Evolutionary conservation across 1,140 invertebrate species (phyloP), one percentile per base, ranked within the genome.

Genomic region (Drosophila jambulina): DNA sequence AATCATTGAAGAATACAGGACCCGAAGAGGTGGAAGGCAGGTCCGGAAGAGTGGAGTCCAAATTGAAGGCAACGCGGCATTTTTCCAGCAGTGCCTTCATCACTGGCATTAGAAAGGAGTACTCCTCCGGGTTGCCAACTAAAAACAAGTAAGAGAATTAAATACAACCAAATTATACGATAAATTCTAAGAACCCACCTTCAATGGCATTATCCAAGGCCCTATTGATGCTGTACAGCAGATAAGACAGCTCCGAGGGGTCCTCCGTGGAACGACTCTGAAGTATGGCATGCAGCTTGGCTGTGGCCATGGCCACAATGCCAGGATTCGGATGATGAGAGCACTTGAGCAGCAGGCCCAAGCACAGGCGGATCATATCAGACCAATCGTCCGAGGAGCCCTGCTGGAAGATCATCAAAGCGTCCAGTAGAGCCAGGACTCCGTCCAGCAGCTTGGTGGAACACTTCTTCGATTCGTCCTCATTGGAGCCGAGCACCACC

Each of bases 1-100:
- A 95, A 74, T 95, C 94, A 57, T 95, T 95, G 88, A 95, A 95
- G 86, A 95, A 95, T 6, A 94, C 93, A 0, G 94, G 94, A 5
- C 94, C 94, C 9, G 94, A 93, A 7, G 93, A 92, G 4, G 94
- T 94, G 10, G 93, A 91, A 0, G 95, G 94, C 17, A 95, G 79
- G 78, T 94, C 93, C 1, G 95, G 95, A 12, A 95, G 80, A 19
- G 94, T 92, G 4, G 92, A 82, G 29, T 93, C 86, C 65, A 95
- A 91, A 69, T 94, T 93, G 38, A 95, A 93, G 7, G 94, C 86
- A 15, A 84, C 80, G 32, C 93, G 91, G 25, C 93, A 93, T 87
- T 95, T 95, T 53, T 95, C 95, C 27, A 96, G 91, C 13, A 96
- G 76, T 0, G 95, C 94, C 91, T 95, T 95, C 93, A 96, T 93